phyloP scores from a whole-genome alignment of 2,113 vertebrate genomes.

The Epinephelus fuscoguttatus region DNA sequence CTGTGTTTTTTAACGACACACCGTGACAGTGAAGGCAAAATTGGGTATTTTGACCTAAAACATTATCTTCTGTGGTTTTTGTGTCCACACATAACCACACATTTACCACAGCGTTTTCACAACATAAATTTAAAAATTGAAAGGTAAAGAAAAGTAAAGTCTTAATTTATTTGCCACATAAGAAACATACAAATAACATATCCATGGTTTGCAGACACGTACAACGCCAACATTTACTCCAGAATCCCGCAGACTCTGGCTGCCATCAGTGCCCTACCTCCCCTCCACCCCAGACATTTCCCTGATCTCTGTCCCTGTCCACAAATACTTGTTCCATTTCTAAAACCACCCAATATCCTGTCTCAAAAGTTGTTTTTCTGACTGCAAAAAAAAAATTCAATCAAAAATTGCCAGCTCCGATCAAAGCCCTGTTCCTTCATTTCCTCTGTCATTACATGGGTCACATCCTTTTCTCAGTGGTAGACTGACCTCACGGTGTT shows the following conservation, averaged over 20 bases:
- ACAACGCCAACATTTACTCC: no score
- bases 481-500: constrained; percentile 30
- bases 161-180: no score
- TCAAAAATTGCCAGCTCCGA: not conserved
- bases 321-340: not conserved
- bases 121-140: no score
- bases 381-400: not conserved
- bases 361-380: constrained; percentile 18
- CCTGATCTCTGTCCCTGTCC: not conserved
- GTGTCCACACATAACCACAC: no score
- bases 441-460: constrained; percentile 47
- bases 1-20: no score
- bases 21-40: no score
- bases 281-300: not conserved
- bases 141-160: no score
- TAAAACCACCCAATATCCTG: constrained; percentile 15
- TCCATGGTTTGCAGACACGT: no score
- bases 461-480: constrained; percentile 53
- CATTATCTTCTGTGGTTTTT: no score
- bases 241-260: not conserved
- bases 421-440: constrained; percentile 30
- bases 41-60: no score
- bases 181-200: no score
- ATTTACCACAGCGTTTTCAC: no score
- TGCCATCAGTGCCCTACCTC: not conserved